These are phyloP conservation scores for Sebastes elongatus DNA, from an alignment of 2,797 vertebrate genomes.

Conservation along the genomic window DNA sequence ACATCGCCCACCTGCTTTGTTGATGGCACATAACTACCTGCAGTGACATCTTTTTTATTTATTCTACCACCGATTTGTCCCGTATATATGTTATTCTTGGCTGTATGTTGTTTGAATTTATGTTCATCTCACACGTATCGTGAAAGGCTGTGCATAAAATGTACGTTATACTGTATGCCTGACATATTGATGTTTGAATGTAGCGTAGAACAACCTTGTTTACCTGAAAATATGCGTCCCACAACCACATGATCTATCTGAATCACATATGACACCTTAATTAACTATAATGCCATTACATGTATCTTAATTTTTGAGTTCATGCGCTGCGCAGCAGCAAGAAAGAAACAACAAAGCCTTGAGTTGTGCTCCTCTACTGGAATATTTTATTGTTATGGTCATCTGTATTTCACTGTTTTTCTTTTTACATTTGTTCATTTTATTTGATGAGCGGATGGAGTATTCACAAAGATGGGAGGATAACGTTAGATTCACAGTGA, in stretches of 20 bases:
- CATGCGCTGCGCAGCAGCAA: background rate
- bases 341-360: conserved; percentile 51
- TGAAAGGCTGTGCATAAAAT: background rate
- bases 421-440: conserved; percentile 84
- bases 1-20: background rate
- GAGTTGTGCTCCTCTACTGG: conserved; percentile 81
- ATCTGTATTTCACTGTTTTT: conserved; percentile 76
- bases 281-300: background rate
- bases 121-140: background rate
- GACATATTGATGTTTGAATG: background rate
- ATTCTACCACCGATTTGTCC: background rate
- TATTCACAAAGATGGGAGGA: conserved; percentile 84
- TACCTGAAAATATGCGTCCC: background rate
- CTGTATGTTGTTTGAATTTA: background rate
- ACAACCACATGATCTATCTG: background rate
- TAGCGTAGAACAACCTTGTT: background rate
- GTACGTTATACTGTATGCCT: background rate
- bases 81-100: background rate
- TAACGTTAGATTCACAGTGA: conserved; percentile 86
- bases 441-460: conserved; percentile 76
- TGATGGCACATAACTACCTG: background rate
- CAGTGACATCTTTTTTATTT: background rate
- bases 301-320: background rate
- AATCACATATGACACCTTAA: background rate
- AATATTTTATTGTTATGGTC: conserved; percentile 86